Evolutionary conservation across 2,888 invertebrate species (phyloP), one percentile per base, ranked within the genome.

Genomic region (Polia nebulosa): DNA sequence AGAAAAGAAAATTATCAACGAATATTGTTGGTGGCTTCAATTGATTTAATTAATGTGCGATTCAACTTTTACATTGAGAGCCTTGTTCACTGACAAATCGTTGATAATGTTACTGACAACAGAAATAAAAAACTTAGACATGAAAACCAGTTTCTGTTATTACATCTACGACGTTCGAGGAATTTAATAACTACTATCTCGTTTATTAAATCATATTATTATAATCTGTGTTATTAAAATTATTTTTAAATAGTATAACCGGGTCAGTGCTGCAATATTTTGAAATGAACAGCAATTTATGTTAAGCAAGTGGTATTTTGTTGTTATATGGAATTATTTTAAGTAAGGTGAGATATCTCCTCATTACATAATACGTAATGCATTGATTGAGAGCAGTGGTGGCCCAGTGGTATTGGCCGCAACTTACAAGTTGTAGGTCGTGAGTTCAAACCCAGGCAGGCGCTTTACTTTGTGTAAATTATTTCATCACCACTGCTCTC

Each of bases 181-280:
- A 65, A 66, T 66, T 66, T 49, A 61, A 51, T 76, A 58, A 32
- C 57, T 44, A 56, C 74, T 51, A 65, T 65, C 56, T 64, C 41
- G 58, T 77, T 72, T 72, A 61, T 60, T 70, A 76, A 66, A 72
- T 77, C 60, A 61, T 55, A 57, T 53, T 61, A 52, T 44, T 20
- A 49, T 20, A 72, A 60, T 45, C n/a, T 41, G 11, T 45, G 32
- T 51, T 55, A 58, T 65, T 55, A 53, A 57, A 61, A 49, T 47
- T 61, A 29, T 66, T 63, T 58, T 60, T 45, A 57, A 61, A 71
- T 47, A 52, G 15, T 49, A 47, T 36, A 79, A 76, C 55, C 51
- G 57, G 69, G 73, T 56, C 53, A 64, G 51, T 55, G 51, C 45
- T 53, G 64, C 45, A 57, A 69, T 53, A 51, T 64, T 69, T 66